Evolutionary conservation across 1,140 invertebrate species (phyloP).

Genomic region (Euura saliciscinereae): DNA sequence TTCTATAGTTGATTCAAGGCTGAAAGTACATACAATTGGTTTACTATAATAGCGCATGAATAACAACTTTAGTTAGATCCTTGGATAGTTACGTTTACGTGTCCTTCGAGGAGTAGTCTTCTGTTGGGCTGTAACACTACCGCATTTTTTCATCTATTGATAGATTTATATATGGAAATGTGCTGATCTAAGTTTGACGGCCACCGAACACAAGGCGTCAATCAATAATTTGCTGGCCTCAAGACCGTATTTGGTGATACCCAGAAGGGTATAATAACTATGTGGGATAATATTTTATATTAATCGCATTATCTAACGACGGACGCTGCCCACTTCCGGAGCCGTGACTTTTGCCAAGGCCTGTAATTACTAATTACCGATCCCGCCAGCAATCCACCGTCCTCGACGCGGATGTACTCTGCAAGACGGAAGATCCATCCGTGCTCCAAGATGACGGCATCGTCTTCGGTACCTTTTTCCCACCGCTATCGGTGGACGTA

Average conservation of each 20-base stretch:
- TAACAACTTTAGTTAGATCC: neutral
- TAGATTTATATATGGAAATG: neutral
- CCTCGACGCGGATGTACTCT: slow-evolving; percentile 4
- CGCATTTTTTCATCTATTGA: neutral
- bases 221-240: neutral
- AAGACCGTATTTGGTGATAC: slow-evolving; percentile 1
- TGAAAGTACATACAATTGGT: too few relatives aligned
- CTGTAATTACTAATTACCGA: slow-evolving; percentile 17
- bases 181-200: neutral
- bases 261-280: neutral
- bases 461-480: neutral
- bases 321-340: slow-evolving; percentile 10
- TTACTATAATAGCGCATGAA: neutral
- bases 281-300: slow-evolving; percentile 6
- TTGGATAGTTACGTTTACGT: neutral
- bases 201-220: neutral
- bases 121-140: neutral
- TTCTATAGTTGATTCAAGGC: too few relatives aligned
- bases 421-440: neutral
- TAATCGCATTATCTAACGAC: slow-evolving; percentile 9
- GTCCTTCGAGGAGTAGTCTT: neutral
- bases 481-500: neutral
- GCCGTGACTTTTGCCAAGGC: slow-evolving; percentile 14
- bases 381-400: neutral
- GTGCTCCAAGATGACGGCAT: neutral